Evolutionary conservation across 1,140 invertebrate genomes (phyloP).

Genomic region (Lethrus apterus): DNA sequence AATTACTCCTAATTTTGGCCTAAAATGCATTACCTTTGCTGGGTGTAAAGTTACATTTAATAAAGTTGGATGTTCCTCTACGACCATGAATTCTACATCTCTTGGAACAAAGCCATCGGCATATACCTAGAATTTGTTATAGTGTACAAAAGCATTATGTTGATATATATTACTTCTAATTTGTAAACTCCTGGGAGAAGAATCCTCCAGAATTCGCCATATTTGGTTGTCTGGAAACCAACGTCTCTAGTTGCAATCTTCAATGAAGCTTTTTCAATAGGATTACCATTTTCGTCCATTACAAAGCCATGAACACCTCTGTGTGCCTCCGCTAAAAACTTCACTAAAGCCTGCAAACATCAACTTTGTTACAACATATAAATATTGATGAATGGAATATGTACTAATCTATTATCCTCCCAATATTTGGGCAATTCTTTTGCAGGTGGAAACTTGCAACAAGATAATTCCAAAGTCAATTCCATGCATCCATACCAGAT

Average conservation of each 20-base stretch:
- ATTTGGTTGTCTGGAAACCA: conserved; percentile 80
- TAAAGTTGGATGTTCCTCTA: conserved; percentile 75
- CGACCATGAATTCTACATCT: conserved; percentile 78
- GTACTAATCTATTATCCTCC: conserved; percentile 86
- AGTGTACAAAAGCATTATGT: neutral
- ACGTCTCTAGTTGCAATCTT: conserved; percentile 82
- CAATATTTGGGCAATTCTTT: conserved; percentile 84
- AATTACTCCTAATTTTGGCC: neutral
- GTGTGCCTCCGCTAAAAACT: conserved; percentile 82
- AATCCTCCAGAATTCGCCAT: conserved; percentile 91
- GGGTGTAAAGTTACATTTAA: conserved; percentile 75
- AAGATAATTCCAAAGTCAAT: conserved; percentile 93
- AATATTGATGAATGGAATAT: conserved; percentile 16
- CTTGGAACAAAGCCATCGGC: conserved; percentile 74
- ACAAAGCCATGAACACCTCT: conserved; percentile 79
- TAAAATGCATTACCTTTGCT: conserved; percentile 59
- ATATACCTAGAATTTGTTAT: conserved; percentile 54
- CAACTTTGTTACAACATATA: conserved; percentile 12
- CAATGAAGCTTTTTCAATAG: conserved; percentile 73
- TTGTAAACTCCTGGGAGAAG: conserved; percentile 76
- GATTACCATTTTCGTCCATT: conserved; percentile 70
- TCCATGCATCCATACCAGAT: conserved; percentile 98
- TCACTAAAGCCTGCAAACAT: conserved; percentile 63
- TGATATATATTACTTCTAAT: conserved; percentile 58
- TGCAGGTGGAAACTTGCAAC: conserved; percentile 89